A percentile compares a stretch with the other conserved stretches of the same genome.
These are phyloP conservation scores for Anhinga rufa DNA, from an alignment of 2,113 vertebrate species.

Conservation along the genomic window DNA sequence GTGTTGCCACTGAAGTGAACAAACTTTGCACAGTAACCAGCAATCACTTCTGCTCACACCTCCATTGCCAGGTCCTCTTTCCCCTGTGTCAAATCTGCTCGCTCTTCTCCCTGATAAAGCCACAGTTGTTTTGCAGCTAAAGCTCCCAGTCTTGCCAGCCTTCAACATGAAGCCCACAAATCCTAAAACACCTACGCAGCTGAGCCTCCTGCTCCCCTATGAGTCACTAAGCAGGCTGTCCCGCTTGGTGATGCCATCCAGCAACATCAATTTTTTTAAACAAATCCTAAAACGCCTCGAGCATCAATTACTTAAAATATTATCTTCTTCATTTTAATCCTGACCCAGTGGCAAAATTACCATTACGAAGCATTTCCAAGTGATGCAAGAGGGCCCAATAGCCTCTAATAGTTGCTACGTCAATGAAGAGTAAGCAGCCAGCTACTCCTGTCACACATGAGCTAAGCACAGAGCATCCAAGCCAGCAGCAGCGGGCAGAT, in stretches of 20 bases:
- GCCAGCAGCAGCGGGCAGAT: neutral
- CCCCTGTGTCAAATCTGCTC: neutral
- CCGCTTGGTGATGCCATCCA: constrained; percentile 37
- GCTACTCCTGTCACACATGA: constrained; percentile 14
- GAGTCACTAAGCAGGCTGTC: constrained; percentile 61
- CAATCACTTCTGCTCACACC: constrained; percentile 1
- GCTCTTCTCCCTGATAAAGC: neutral
- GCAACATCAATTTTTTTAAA: neutral
- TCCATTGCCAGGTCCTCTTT: neutral
- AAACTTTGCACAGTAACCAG: neutral
- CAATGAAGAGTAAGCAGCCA: constrained; percentile 2
- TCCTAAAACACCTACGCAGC: constrained; percentile 57
- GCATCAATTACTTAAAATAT: constrained; percentile 46
- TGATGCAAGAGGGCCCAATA: constrained; percentile 17
- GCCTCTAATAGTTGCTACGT: neutral
- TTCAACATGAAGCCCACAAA: constrained; percentile 50
- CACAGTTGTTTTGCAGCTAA: constrained; percentile 26
- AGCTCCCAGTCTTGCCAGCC: constrained; percentile 39
- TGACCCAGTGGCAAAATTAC: constrained; percentile 18
- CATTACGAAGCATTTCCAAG: neutral
- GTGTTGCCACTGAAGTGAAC: neutral
- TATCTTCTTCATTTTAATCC: constrained; percentile 50
- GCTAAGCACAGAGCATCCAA: constrained; percentile 16
- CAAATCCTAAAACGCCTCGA: neutral
- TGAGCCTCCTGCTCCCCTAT: constrained; percentile 48